Evolutionary conservation across 2,797 vertebrate species (phyloP).

Genomic region (Pseudotriccus pelzelni): DNA sequence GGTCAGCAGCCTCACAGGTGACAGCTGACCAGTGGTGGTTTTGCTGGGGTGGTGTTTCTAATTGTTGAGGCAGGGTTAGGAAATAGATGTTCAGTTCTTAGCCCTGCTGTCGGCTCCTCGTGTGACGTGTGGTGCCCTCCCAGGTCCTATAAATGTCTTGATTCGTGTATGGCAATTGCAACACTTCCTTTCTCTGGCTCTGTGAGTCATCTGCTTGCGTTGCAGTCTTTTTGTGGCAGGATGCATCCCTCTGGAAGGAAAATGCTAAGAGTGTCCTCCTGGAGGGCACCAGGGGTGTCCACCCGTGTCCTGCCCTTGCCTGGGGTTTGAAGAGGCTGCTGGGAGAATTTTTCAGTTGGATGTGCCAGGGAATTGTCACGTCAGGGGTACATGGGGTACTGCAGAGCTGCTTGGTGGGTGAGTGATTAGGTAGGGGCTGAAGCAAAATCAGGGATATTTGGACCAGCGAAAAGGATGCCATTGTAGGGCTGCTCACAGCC

Average conservation of each 20-base stretch:
- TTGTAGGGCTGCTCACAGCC: background rate
- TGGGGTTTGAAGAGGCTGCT: background rate
- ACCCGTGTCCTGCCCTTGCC: rapidly evolving
- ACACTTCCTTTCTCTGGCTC: background rate
- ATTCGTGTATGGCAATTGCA: background rate
- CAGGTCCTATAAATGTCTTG: background rate
- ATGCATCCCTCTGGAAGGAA: background rate
- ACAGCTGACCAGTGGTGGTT: background rate
- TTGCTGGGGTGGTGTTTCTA: background rate
- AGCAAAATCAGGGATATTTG: background rate
- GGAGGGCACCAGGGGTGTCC: background rate
- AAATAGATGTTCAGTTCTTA: background rate
- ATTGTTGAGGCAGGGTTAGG: background rate
- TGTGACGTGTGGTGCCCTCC: background rate
- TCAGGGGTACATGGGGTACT: background rate
- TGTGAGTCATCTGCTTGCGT: conserved; percentile 36
- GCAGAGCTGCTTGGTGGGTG: background rate
- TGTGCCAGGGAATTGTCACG: background rate
- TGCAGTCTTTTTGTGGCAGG: conserved; percentile 19
- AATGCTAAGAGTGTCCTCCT: background rate
- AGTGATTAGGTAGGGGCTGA: background rate
- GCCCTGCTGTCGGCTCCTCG: background rate
- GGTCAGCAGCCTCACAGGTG: background rate
- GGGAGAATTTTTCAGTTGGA: rapidly evolving
- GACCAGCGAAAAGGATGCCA: rapidly evolving